phyloP scores from a whole-genome alignment of 2,113 vertebrate species.

The Cisticola juncidis region DNA sequence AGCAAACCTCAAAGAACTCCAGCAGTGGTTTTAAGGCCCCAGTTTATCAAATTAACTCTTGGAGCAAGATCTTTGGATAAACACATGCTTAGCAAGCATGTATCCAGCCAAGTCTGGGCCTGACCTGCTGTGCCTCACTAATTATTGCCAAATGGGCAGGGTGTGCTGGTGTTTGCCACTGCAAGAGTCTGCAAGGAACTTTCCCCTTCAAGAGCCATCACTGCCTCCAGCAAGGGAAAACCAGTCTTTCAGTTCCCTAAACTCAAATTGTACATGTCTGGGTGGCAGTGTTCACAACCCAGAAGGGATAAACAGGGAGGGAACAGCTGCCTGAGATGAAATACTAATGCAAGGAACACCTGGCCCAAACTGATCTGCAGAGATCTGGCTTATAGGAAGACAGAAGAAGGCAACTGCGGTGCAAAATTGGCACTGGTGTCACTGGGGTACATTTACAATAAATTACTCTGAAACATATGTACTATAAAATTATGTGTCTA shows the following conservation, averaged over 20 bases:
- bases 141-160: not conserved
- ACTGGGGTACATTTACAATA: not conserved
- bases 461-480: not conserved
- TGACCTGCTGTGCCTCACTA: accelerated
- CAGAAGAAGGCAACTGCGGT: not conserved
- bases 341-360: not conserved
- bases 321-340: not conserved
- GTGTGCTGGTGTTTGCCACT: not conserved
- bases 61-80: not conserved
- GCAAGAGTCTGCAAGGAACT: not conserved
- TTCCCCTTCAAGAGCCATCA: not conserved
- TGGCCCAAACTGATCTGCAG: not conserved
- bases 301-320: not conserved
- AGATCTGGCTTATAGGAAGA: not conserved
- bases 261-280: not conserved
- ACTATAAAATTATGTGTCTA: not conserved
- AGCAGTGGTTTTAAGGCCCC: not conserved
- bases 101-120: not conserved
- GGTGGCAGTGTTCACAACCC: accelerated
- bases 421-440: not conserved
- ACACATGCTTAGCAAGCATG: not conserved
- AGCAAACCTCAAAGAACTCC: not conserved
- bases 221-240: not conserved
- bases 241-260: not conserved
- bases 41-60: not conserved